These are phyloP conservation scores for Hermaeophaga mercurialis DNA, from an alignment of 2,888 invertebrate genomes.

Conservation along the genomic window DNA sequence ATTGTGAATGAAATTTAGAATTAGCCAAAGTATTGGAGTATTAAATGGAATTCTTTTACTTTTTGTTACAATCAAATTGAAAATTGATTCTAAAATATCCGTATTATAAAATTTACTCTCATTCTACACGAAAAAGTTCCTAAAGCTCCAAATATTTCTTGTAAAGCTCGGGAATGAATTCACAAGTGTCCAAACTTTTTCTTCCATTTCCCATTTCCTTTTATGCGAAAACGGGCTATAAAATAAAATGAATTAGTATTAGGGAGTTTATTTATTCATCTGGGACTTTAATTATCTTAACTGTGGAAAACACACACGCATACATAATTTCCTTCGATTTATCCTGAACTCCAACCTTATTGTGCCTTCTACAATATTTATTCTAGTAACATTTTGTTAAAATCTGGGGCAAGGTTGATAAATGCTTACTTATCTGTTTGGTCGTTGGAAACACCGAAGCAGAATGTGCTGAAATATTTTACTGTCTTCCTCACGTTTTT, in stretches of 20 bases:
- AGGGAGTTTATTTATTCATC: no score
- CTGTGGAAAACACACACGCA: no score
- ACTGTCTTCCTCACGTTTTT: neutral
- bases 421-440: neutral
- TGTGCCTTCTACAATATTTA: neutral
- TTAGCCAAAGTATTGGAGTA: no score
- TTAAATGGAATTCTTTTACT: no score
- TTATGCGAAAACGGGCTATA: neutral
- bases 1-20: no score
- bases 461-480: conserved; percentile 1
- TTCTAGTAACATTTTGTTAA: neutral
- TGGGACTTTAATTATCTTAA: no score
- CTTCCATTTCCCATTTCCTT: conserved; percentile 2
- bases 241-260: neutral
- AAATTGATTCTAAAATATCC: no score
- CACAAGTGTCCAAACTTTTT: neutral
- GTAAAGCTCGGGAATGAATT: neutral
- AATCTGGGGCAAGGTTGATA: conserved; percentile 1
- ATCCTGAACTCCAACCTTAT: neutral
- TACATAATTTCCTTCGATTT: no score
- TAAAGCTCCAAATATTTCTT: conserved; percentile 4
- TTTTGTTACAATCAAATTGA: no score
- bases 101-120: neutral
- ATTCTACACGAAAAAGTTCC: neutral
- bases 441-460: neutral